Percentiles rank a stretch among this genome's conserved stretches.
These are phyloP conservation scores for Kuschelorhynchus macadamiae DNA, from an alignment of 2,888 invertebrate species.

Conservation along the genomic window DNA sequence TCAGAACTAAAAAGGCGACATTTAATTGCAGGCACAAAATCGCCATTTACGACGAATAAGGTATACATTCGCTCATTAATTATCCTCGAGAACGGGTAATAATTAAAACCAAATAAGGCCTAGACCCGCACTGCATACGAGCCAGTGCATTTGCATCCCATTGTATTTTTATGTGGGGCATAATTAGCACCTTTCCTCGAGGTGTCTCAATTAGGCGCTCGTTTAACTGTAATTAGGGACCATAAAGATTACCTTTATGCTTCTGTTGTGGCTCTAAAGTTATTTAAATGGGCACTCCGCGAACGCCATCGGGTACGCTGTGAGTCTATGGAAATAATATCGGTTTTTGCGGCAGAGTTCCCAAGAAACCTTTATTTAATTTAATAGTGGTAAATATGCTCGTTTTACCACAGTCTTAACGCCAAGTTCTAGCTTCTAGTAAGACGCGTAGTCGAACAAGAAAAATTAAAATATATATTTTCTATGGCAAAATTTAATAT, in stretches of 20 bases:
- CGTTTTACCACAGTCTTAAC: too few species aligned
- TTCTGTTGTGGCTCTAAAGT: constrained; percentile 13
- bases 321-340: too few species aligned
- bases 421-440: too few species aligned
- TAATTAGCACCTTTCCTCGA: constrained; percentile 43
- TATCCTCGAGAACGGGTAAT: constrained; percentile 33
- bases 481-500: too few species aligned
- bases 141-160: constrained; percentile 38
- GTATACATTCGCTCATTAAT: constrained; percentile 38
- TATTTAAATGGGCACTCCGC: constrained; percentile 27
- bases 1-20: neutral
- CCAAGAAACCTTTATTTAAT: too few species aligned
- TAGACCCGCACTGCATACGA: constrained; percentile 21
- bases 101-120: constrained; percentile 41
- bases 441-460: too few species aligned
- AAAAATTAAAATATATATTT: too few species aligned
- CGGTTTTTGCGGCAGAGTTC: too few species aligned
- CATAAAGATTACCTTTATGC: constrained; percentile 36
- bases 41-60: constrained; percentile 23
- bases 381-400: too few species aligned
- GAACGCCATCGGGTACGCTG: too few species aligned
- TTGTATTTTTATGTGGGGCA: constrained; percentile 38
- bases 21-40: constrained; percentile 25
- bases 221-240: constrained; percentile 35
- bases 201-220: constrained; percentile 44